phyloP scores from a whole-genome alignment of 2,888 invertebrate species.

The Caenorhabditis sp. region DNA sequence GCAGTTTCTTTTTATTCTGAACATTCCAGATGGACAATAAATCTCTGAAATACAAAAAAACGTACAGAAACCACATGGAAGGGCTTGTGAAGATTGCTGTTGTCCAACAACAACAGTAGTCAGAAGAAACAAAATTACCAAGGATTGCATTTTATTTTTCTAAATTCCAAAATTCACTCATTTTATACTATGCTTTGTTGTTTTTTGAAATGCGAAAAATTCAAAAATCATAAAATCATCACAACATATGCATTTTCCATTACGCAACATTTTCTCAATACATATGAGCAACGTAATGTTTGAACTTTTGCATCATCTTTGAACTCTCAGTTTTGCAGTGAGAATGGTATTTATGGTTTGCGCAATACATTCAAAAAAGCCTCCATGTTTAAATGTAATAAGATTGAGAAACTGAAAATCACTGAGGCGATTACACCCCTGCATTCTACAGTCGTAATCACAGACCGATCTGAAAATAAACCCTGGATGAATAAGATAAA shows the following conservation, averaged over 20 bases:
- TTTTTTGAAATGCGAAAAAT: background rate
- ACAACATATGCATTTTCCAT: background rate
- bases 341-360: background rate
- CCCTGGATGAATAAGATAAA: no score
- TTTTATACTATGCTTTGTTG: background rate
- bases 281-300: background rate
- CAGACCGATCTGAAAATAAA: no score
- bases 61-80: conserved; percentile 39
- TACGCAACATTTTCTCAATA: background rate
- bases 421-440: background rate
- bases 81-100: background rate
- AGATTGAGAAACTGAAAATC: background rate
- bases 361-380: background rate
- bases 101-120: conserved; percentile 13
- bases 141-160: background rate
- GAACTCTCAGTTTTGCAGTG: background rate
- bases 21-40: background rate
- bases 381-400: background rate
- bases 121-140: conserved; percentile 15
- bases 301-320: background rate
- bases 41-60: background rate
- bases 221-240: background rate
- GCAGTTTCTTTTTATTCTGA: no score
- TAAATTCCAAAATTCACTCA: background rate
- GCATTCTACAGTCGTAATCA: no score